Conservation (phyloP, 2,113 vertebrate genomes). For the Steatornis caripensis region DNA sequence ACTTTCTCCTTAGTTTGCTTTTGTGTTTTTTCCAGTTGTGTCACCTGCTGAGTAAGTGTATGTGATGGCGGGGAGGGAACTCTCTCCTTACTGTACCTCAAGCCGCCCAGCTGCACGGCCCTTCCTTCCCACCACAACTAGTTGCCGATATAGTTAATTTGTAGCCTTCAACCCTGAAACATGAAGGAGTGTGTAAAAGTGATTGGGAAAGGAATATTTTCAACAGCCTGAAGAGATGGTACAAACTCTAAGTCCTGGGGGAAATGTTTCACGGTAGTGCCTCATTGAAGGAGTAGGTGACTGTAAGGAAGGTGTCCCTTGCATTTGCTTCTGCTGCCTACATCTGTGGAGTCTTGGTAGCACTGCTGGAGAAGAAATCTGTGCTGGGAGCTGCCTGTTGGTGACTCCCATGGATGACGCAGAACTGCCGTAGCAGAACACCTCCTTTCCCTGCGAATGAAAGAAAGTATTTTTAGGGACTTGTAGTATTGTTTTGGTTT, state of each 20-base stretch:
- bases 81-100: neutral
- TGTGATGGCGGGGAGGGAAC: neutral
- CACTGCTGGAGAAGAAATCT: neutral
- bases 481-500: neutral
- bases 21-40: neutral
- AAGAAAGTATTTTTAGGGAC: neutral
- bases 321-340: neutral
- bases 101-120: rapidly evolving
- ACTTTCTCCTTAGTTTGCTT: neutral
- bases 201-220: neutral
- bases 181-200: neutral
- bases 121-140: neutral
- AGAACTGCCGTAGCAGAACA: neutral
- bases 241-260: neutral
- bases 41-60: neutral
- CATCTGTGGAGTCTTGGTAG: neutral
- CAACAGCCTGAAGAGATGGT: neutral
- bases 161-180: neutral
- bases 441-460: neutral
- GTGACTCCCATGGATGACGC: neutral
- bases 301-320: neutral
- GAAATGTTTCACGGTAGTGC: neutral
- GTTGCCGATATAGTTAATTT: neutral
- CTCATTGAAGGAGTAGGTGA: neutral
- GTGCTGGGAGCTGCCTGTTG: neutral